Base-by-base conservation (phyloP, 2,888 invertebrate species). In the Nomada ferruginata region DNA sequence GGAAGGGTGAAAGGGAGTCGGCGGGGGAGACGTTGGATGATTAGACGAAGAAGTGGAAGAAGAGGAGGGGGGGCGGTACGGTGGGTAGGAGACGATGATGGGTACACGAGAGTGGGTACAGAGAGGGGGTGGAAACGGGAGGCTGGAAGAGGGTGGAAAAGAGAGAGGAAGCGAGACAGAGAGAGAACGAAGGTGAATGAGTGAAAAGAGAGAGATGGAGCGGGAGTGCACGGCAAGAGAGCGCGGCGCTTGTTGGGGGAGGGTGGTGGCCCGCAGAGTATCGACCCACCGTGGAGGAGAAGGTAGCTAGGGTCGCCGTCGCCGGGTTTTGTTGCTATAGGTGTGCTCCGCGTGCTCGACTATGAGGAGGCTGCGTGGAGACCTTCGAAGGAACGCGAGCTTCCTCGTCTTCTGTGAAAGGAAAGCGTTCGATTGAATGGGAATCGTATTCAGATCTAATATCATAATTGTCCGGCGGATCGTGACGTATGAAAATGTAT, bases 271-370 rank as follows among this genome's bases (percentile, higher is more conserved):
- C 92, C 92, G 92, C 91, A 90, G 91, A 93, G 92, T 93, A 93
- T 93, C 93, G 93, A 93, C 92, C 93, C 93, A 91, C 87, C 85
- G 91, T 85, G 82, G 89, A 88, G 88, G 88, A 91, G 91, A 89
- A 92, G 88, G 90, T 91, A 90, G 92, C 91, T 91, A 90, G 92
- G 92, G 90, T 92, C 92, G 90, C 89, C 90, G 91, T 91, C 91
- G 90, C 91, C 90, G 90, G 91, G 91, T 92, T 93, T 91, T 93
- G 91, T 91, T 91, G 91, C 91, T 92, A 92, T 92, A 92, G 91
- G 91, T 91, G 91, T 92, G 90, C 88, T 52, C 70, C 90, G 83
- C 85, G 85, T 87, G 80, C 86, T 89, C 85, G 89, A 87, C 89
- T 89, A 89, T 89, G 86, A 81, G 79, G 80, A 84, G 78, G 81